Conservation (phyloP, 64 coral and sea anemone species). For the Dendronephthya gigantea region DNA sequence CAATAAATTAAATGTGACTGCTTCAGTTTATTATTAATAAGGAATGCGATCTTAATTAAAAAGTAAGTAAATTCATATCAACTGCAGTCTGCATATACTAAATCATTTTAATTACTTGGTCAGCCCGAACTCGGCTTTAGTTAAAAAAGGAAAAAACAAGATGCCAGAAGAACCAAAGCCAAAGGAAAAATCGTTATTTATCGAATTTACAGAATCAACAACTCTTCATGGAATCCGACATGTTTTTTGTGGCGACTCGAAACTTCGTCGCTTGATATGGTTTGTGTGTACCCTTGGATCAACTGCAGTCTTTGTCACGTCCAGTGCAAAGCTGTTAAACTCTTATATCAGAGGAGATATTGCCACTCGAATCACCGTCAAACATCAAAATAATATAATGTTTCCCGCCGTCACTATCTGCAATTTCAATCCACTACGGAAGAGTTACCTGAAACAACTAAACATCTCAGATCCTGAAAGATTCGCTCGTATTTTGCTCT, state of each 20-base stretch:
- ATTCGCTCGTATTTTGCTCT: no score
- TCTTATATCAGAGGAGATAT: background rate
- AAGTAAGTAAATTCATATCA: no score
- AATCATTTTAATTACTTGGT: no score
- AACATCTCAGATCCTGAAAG: no score
- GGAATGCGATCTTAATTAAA: no score
- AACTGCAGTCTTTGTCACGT: background rate
- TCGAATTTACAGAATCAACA: slow-evolving; percentile 4
- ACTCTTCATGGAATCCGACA: background rate
- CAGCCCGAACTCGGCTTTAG: no score
- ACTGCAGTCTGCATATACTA: no score
- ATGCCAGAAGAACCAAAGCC: background rate
- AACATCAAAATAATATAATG: background rate
- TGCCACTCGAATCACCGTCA: background rate
- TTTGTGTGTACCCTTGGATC: background rate
- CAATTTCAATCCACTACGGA: background rate
- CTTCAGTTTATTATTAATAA: no score
- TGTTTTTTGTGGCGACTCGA: background rate
- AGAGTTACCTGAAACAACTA: no score
- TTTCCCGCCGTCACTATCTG: background rate
- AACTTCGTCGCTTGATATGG: background rate
- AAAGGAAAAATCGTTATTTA: background rate
- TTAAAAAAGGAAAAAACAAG: no score
- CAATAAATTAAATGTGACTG: no score
- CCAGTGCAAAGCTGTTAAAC: background rate